Evolutionary conservation across 2,888 invertebrate species (phyloP), one percentile per base, ranked within the genome.

Genomic region (Spodoptera littoralis): DNA sequence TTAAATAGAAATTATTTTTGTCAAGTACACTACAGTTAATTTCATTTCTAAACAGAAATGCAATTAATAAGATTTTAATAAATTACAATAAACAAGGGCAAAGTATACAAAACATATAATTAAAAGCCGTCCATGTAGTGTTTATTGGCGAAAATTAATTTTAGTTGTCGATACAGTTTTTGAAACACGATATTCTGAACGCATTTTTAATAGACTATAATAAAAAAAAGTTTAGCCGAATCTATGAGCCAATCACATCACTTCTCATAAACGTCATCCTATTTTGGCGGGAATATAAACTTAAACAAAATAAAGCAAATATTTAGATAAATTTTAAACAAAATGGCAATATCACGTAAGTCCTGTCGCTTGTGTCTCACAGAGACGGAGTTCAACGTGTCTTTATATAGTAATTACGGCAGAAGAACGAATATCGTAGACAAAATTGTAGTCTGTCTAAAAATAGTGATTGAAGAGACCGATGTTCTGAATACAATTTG

Each of bases 71-170:
- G 11, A 65, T 64, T 60, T 59, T 48, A 46, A 46, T 56, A 58
- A 51, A 55, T 49, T 59, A 72, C 63, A 60, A 49, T 71, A 73
- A 71, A 83, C 78, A 86, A 86, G 77, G 81, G 81, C 85, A 86
- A 86, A 81, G 88, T 91, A 89, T 91, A 91, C 90, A 84, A 80
- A 83, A 86, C 82, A 87, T 24, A 48, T 81, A 86, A 87, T 81
- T 85, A 81, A 76, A 78, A 89, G 85, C 92, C 93, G 93, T 93
- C 93, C 93, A 92, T 74, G 84, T 90, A 91, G 88, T 86, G 84
- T 88, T 88, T 88, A 81, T 88, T 89, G 86, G 87, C 88, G 45
- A 82, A 83, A 77, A 77, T 73, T 73, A 66, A 46, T 61, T 60
- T 73, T 55, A 68, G 65, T 73, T 73, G 50, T 53, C 64, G 53